Evolutionary conservation across 1,140 invertebrate species (phyloP), one percentile per base, ranked within the genome.

Genomic region (Charaxes varanes): DNA sequence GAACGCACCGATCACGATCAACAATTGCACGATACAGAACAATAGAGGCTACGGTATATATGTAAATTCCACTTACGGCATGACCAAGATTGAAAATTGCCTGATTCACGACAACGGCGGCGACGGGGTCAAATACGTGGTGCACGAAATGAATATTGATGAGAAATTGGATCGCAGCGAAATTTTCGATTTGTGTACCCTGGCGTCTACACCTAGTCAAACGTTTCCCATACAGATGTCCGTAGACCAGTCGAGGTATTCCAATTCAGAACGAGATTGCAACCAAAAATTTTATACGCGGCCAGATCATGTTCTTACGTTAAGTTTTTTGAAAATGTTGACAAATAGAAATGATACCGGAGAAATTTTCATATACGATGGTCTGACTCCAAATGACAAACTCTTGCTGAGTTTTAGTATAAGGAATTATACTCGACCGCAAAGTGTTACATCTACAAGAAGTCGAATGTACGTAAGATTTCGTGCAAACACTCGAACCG

Each of bases 21-120:
- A 89, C 32, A 93, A 96, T 66, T 93, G 92, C 36, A 93, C 91
- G 0, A 85, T 98, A 28, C 86, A 90, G 46, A 90, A 91, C 59
- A 97, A 97, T 84, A 91, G 90, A 88, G 95, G 95, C 27, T 94
- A 95, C 62, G 95, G 95, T 6, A 84, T 97, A 17, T 97, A 93
- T 74, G 86, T 97, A 1, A 97, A 97, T 77, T 94, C 93, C 31
- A 94, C 93, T 8, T 90, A 89, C 48, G 95, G 94, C 6, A 83
- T 91, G 53, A 87, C 91, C 0, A 87, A 88, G 34, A 85, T 97
- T 2, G 88, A 92, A 23, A 89, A 90, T 41, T 93, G 91, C 57
- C 81, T 86, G 7, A 85, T 97, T 8, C 86, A 88, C 21, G 89
- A 93, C 48, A 97, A 97, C 76, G 91, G 90, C 1, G 94, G 88